Evolutionary conservation across 2,888 invertebrate species (phyloP).

Genomic region (Tipula unca): DNA sequence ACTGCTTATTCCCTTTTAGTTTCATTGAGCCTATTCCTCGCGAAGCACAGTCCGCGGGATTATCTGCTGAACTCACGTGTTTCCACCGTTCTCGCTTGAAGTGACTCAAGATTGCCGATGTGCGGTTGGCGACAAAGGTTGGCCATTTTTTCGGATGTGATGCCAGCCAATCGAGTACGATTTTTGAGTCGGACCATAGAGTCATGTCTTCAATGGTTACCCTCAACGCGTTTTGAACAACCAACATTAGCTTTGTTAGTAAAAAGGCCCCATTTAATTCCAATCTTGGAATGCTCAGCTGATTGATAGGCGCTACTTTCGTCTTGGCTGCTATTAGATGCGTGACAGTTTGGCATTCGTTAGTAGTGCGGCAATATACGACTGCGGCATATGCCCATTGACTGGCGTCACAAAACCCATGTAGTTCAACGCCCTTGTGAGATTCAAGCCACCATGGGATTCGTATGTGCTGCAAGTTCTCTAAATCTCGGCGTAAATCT

Average conservation of each 20-base stretch:
- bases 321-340: neutral
- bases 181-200: neutral
- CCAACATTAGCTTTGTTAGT: too few relatives aligned
- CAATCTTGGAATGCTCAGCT: too few relatives aligned
- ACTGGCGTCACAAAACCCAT: neutral
- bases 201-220: neutral
- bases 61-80: too few relatives aligned
- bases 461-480: neutral
- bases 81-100: too few relatives aligned
- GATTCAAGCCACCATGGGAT: neutral
- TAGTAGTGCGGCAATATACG: neutral
- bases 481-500: neutral
- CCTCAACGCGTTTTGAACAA: neutral
- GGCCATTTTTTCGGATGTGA: neutral
- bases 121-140: neutral
- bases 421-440: neutral
- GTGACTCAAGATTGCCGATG: neutral
- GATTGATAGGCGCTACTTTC: neutral
- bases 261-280: too few relatives aligned
- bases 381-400: neutral
- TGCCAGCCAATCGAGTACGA: neutral
- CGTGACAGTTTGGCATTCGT: neutral
- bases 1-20: too few relatives aligned
- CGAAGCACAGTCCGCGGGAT: too few relatives aligned
- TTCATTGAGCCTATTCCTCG: too few relatives aligned